A percentile compares a stretch with the other conserved stretches of the same genome.
Evolutionary conservation across 2,888 invertebrate genomes (phyloP).

Genomic region (Epinotia ramella): DNA sequence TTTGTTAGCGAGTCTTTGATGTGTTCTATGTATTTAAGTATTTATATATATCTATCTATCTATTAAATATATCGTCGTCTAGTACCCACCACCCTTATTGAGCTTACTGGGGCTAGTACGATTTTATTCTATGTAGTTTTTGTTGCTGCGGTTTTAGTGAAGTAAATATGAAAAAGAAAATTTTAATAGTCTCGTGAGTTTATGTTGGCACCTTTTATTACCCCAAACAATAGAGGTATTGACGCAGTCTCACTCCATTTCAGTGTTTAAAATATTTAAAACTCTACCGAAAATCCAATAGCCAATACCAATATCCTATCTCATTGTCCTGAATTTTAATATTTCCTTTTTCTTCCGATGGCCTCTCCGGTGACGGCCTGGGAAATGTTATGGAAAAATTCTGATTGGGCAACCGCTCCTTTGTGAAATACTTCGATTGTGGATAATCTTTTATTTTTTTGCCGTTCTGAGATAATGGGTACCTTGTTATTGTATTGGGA

Average conservation of each 20-base stretch:
- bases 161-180: neutral
- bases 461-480: conserved; percentile 28
- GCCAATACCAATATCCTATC: conserved; percentile 44
- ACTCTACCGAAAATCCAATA: conserved; percentile 44
- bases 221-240: neutral
- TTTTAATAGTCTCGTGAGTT: too few relatives aligned
- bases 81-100: too few relatives aligned
- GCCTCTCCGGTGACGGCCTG: conserved; percentile 47
- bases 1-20: too few relatives aligned
- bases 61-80: too few relatives aligned
- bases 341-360: conserved; percentile 57
- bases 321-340: conserved; percentile 51
- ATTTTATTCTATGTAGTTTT: too few relatives aligned
- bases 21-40: too few relatives aligned
- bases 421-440: conserved; percentile 52
- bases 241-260: neutral
- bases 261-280: conserved; percentile 40
- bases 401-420: conserved; percentile 60
- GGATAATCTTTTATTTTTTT: conserved; percentile 42
- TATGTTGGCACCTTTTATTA: too few relatives aligned
- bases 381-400: conserved; percentile 59
- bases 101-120: too few relatives aligned
- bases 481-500: conserved; percentile 25
- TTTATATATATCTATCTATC: too few relatives aligned
- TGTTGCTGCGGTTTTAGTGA: conserved; percentile 5